Percentiles rank a stretch among this genome's conserved stretches.
phyloP scores from a whole-genome alignment of 2,888 invertebrate species.

The Campopleginae sp. region DNA sequence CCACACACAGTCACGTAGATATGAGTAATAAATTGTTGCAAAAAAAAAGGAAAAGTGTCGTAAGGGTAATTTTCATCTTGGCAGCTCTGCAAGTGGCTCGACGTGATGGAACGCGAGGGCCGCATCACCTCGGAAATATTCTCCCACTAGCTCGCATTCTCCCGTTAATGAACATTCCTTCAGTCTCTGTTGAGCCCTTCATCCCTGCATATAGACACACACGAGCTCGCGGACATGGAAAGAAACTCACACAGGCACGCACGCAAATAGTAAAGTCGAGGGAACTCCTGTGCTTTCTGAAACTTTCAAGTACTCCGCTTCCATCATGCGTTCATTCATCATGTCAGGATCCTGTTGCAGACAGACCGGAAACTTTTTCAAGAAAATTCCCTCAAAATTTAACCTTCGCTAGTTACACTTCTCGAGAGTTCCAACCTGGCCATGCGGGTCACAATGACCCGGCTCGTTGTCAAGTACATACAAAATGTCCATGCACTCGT shows the following conservation, averaged over 20 bases:
- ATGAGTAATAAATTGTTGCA: constrained; percentile 37
- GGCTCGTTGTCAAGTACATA: neutral
- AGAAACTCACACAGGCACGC: neutral
- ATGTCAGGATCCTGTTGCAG: constrained; percentile 33
- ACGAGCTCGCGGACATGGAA: neutral
- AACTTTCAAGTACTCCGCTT: constrained; percentile 52
- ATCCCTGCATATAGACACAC: constrained; percentile 22
- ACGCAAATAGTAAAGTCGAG: constrained; percentile 39
- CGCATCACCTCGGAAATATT: constrained; percentile 64
- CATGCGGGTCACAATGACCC: neutral
- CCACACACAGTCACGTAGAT: neutral
- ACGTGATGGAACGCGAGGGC: constrained; percentile 65
- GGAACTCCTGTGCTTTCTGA: constrained; percentile 54
- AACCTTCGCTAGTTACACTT: neutral
- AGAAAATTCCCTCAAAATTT: constrained; percentile 12
- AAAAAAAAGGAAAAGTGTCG: constrained; percentile 15
- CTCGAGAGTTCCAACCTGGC: neutral
- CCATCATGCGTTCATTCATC: constrained; percentile 63
- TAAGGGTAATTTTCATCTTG: constrained; percentile 53
- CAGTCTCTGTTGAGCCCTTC: constrained; percentile 60
- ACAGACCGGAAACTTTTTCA: constrained; percentile 28
- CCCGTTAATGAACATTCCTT: constrained; percentile 68
- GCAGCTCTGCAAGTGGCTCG: constrained; percentile 50
- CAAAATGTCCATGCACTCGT: neutral
- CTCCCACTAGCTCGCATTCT: constrained; percentile 64